Percentiles rank a stretch among this genome's conserved stretches.
Evolutionary conservation across 2,113 vertebrate species (phyloP).

Genomic region (Pomatostomus ruficeps): DNA sequence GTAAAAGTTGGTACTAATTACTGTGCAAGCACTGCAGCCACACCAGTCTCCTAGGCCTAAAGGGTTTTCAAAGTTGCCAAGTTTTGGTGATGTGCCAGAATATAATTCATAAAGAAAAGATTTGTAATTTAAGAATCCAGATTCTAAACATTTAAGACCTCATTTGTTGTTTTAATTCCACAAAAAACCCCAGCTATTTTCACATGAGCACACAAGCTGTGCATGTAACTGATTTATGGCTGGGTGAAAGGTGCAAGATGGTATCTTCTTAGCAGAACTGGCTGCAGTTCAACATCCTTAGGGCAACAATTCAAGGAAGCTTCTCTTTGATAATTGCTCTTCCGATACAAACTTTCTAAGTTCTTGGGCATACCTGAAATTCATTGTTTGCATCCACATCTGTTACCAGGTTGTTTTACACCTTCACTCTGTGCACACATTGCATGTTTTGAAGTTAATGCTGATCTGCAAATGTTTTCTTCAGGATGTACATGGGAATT

Average conservation of each 20-base stretch:
- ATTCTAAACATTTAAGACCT: neutral
- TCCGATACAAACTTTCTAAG: neutral
- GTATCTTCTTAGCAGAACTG: neutral
- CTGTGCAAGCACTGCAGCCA: neutral
- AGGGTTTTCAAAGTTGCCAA: neutral
- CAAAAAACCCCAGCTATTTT: neutral
- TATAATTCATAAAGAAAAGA: neutral
- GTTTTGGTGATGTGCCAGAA: neutral
- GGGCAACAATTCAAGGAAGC: neutral
- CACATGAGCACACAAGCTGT: neutral
- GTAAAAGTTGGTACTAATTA: neutral
- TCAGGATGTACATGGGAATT: fast-evolving
- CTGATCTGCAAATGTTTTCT: neutral
- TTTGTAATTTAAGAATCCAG: neutral
- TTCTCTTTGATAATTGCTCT: neutral
- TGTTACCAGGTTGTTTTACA: neutral
- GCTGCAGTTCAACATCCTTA: neutral
- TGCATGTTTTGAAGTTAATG: neutral
- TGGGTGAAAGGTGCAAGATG: neutral
- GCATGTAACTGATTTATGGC: neutral
- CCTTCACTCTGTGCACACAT: neutral
- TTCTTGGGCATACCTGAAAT: neutral
- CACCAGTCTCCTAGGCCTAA: neutral
- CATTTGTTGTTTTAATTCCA: neutral
- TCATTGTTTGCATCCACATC: neutral